phyloP scores from a whole-genome alignment of 1,140 invertebrate genomes.

The Drosophila sucinea region DNA sequence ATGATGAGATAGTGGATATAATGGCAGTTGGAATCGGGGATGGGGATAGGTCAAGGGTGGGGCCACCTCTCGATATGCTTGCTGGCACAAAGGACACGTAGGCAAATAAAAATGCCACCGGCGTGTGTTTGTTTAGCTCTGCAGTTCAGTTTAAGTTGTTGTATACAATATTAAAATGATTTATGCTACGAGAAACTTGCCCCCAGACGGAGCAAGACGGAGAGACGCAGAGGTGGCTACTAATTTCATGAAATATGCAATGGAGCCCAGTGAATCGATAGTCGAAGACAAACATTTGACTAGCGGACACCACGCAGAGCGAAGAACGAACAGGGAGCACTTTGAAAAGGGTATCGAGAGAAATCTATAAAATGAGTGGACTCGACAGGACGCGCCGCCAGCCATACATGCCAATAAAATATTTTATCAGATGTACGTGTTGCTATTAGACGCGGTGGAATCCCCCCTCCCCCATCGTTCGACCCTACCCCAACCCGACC shows the following conservation, averaged over 20 bases:
- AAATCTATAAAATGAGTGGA: slow-evolving; percentile 73
- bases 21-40: slow-evolving; percentile 23
- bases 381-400: slow-evolving; percentile 41
- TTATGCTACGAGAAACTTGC: slow-evolving; percentile 45
- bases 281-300: neutral
- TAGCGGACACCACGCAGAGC: neutral
- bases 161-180: slow-evolving; percentile 69
- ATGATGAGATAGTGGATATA: slow-evolving; percentile 63
- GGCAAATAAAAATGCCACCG: slow-evolving; percentile 73
- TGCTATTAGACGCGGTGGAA: slow-evolving; percentile 67
- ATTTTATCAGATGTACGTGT: slow-evolving; percentile 80
- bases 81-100: slow-evolving; percentile 62
- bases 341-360: slow-evolving; percentile 47
- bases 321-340: no score
- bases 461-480: slow-evolving; percentile 12
- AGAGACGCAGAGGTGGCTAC: slow-evolving; percentile 12
- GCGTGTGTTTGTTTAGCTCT: slow-evolving; percentile 43
- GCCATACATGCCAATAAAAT: slow-evolving; percentile 77
- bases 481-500: neutral
- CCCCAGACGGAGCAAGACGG: neutral
- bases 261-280: slow-evolving; percentile 37
- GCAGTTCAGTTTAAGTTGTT: slow-evolving; percentile 19
- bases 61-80: no score
- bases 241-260: slow-evolving; percentile 67
- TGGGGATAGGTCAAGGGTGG: no score